These are phyloP conservation scores for Homalodisca vitripennis DNA, from an alignment of 1,140 invertebrate species.

Conservation along the genomic window DNA sequence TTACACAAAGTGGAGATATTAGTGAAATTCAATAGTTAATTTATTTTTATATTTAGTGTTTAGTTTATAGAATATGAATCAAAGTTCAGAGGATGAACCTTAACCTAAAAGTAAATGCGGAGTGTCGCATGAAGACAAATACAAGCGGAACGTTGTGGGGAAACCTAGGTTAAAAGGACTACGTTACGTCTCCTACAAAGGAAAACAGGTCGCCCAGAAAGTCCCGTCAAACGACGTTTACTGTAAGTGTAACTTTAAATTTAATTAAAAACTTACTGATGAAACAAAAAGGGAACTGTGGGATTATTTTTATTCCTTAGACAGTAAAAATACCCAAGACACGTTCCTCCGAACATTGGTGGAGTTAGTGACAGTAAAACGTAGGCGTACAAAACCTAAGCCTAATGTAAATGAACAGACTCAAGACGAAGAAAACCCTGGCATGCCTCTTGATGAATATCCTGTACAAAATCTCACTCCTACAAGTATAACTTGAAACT, in stretches of 20 bases:
- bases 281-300: not conserved
- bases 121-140: not conserved
- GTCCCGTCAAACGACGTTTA: not conserved
- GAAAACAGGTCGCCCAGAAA: not conserved
- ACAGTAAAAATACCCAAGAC: slow-evolving; percentile 6
- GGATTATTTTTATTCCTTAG: slow-evolving; percentile 2
- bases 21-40: not conserved
- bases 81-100: not conserved
- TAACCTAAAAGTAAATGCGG: not conserved
- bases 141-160: not conserved
- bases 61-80: not conserved
- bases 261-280: not conserved
- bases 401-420: not conserved
- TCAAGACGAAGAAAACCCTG: not conserved
- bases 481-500: not conserved
- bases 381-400: not conserved
- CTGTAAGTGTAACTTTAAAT: slow-evolving; percentile 11
- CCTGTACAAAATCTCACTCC: not conserved
- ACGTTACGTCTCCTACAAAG: not conserved
- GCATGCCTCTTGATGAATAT: not conserved
- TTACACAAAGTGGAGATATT: no score
- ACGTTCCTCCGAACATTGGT: not conserved
- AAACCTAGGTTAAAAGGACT: slow-evolving; percentile 3
- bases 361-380: not conserved
- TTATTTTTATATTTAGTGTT: not conserved